Base-by-base conservation (phyloP, 2,888 invertebrate species). In the Cataglyphis cursor region DNA sequence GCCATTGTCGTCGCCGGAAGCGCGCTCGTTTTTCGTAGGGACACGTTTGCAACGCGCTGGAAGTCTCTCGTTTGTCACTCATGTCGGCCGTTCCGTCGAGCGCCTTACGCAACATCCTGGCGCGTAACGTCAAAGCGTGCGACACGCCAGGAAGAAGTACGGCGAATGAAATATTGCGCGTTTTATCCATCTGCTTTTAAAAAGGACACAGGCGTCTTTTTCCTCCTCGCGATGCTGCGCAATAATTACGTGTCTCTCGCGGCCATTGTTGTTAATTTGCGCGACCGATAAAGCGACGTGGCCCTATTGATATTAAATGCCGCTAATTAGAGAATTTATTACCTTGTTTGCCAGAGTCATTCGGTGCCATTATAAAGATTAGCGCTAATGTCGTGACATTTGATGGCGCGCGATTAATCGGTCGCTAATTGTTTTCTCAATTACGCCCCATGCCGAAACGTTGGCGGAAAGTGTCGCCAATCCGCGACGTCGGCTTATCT, bases 301-400 rank as follows among this genome's bases (percentile, higher is more conserved):
- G 66, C 38, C 62, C 78, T 73, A 74, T 87, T 82, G 81, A 83
- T 87, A 87, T 81, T 85, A 74, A 85, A 80, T 64, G 78, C 64
- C 62, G 74, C 84, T 88, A 89, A 89, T 89, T 89, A 87, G 78
- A 75, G 83, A 81, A 66, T 81, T 84, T 83, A 86, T 88, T 87
- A 86, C 81, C 83, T 74, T 81, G 85, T 87, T 85, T 84, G 76
- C 21, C 68, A 8, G 38, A 62, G 54, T 54, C 81, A 59, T 51
- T 61, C 76, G 72, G 28, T 35, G 66, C 83, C 68, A 41, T 61
- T 65, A 76, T 57, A 35, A 73, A 76, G 72, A 83, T 81, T 82
- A 68, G 80, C 66, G 68, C 61, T 62, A 84, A 64, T 73, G 78
- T 74, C 85, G 74, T 84, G 85, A 84, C 84, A 74, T 83, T 70